Base-by-base conservation (phyloP, 2,113 vertebrate genomes). In the Dendrocopos noguchii region DNA sequence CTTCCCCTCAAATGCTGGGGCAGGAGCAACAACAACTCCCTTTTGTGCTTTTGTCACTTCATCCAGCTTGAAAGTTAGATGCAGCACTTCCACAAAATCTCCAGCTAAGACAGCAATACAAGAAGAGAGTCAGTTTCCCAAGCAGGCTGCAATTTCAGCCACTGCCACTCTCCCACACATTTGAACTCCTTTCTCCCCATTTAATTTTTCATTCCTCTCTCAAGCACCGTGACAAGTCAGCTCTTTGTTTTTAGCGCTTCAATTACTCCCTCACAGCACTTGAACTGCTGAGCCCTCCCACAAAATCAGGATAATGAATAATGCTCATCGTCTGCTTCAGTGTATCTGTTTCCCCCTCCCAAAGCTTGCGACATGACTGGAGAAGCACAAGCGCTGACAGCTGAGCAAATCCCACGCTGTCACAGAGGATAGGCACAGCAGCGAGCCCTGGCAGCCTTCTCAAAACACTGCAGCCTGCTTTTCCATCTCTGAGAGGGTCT, bases 231-330 rank as follows among this genome's bases (percentile, higher is more conserved):
- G 86, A 95, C 75, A 95, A 95, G 87, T 59, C 81, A 94, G 66
- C 60, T 81, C 81, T 86, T 91, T 90, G 80, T 75, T 94, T 95
- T 94, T 84, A 91, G 65, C 71, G 65, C 77, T 91, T 94, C 94
- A 94, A 22, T 92, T 87, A 94, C 90, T 82, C 88, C 91, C 87
- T 96, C 89, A 82, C 60, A 92, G 86, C 72, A 57, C 83, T 79
- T 88, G 81, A 93, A 87, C 80, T 87, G 55, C 80, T 73, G 44
- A 91, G 82, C 74, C 91, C 91, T 94, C 91, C 91, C 90, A 90
- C 55, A 95, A 94, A 96, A 95, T 93, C 87, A 94, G 73, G 73
- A 76, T 91, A 94, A 88, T 91, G 82, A 94, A 84, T 79, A 90
- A 96, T 29, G 85, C 66, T 96, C 87, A 68, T 93, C n/a, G 0